These are phyloP conservation scores for Aricia artaxerxes DNA, from an alignment of 2,888 invertebrate species.

Conservation along the genomic window DNA sequence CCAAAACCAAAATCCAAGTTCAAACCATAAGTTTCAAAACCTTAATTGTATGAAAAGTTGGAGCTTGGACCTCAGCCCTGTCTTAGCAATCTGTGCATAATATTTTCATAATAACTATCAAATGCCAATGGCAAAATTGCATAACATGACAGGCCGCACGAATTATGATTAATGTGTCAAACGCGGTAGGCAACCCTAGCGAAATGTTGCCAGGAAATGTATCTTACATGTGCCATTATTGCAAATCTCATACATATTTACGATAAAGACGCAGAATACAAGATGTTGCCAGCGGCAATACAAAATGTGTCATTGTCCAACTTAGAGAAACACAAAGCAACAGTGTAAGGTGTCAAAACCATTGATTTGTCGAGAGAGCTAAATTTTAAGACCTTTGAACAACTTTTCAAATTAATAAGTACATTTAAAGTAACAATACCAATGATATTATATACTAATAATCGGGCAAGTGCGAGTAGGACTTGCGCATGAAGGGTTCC, in stretches of 20 bases:
- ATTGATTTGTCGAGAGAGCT: no score
- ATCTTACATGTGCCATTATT: slow-evolving; percentile 27
- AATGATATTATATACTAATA: no score
- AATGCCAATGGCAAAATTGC: slow-evolving; percentile 20
- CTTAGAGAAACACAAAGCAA: background rate
- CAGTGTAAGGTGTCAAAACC: slow-evolving; percentile 2
- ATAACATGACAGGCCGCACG: slow-evolving; percentile 17
- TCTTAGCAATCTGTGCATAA: background rate
- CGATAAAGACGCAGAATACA: slow-evolving; percentile 21
- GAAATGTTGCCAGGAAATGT: slow-evolving; percentile 24
- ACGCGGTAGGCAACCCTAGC: slow-evolving; percentile 9
- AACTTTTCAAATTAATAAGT: no score
- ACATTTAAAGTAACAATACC: no score
- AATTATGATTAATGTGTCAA: slow-evolving; percentile 29
- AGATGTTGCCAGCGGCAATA: background rate
- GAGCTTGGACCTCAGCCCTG: background rate
- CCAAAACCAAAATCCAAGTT: no score
- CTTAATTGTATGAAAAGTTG: no score
- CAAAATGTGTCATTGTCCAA: background rate
- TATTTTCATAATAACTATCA: slow-evolving; percentile 22
- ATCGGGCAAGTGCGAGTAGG: no score
- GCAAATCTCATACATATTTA: slow-evolving; percentile 27
- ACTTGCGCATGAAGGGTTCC: no score
- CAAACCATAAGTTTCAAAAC: no score
- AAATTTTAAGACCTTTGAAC: no score